Evolutionary conservation across 2,113 vertebrate species (phyloP), one percentile per base, ranked within the genome.

Genomic region (Panthera tigris): DNA sequence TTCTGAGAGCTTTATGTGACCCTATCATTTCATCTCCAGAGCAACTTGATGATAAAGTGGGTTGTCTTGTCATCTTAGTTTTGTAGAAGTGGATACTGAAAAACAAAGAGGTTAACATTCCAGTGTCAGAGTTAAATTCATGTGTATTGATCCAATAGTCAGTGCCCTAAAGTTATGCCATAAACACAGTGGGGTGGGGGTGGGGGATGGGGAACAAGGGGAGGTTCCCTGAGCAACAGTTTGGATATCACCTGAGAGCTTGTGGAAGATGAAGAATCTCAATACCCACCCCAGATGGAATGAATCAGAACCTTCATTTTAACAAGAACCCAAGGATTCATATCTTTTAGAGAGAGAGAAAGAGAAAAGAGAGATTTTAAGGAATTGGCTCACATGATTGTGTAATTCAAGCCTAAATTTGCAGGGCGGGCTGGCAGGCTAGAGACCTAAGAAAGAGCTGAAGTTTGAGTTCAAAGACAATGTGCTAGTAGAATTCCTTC

Each of bases 271-370:
- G 73, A 33, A 66, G 27, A 80, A 19, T n/a, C 23, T 39, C 48
- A 68, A 5, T 11, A 12, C 19, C 4, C 36, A 18, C 13, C 21
- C 61, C 16, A 78, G 16, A 41, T 3, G 1, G 27, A 66, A 36
- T 81, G 45, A 85, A 65, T 21, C 23, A 95, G 90, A 85, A 80
- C 19, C 19, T 89, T 78, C 6, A n/a, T 76, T 63, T 52, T 73
- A 63, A 16, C 7, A 92, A 89, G 13, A 66, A 27, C 36, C 27
- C 31, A 48, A 4, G 63, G 7, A 36, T 84, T 85, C 15, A 89
- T 2, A 27, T 11, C 74, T 27, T 27, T 48, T 48, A 3, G n/a
- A 55, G n/a, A 61, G 18, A 52, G 50, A 82, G 29, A 57, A 31
- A 73, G 7, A 74, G 10, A 33, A 36, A 14, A 52, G 48, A 76